phyloP scores from a whole-genome alignment of 2,797 vertebrate genomes.

The Salarias fasciatus region DNA sequence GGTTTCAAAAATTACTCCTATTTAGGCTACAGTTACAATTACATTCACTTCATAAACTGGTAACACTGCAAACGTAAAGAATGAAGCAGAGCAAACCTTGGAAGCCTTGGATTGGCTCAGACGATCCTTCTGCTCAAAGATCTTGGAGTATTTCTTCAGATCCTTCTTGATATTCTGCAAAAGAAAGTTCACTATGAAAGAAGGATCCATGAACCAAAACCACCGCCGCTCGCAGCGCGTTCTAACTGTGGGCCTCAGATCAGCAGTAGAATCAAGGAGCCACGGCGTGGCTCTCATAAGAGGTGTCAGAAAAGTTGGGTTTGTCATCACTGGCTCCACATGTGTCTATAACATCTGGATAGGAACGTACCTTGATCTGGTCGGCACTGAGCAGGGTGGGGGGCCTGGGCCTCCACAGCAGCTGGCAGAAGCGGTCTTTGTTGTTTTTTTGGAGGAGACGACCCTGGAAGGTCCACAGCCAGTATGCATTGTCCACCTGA shows the following conservation, averaged over 20 bases:
- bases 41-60: no score
- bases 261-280: conserved; percentile 54
- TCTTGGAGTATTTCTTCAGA: conserved; percentile 98
- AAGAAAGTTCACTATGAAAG: conserved; percentile 5
- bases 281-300: conserved; percentile 51
- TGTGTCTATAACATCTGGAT: background rate
- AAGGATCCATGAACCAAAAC: no score
- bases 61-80: no score
- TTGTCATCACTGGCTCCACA: conserved; percentile 49
- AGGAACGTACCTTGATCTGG: conserved; percentile 86
- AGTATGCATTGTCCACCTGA: conserved; percentile 98
- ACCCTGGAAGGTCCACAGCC: conserved; percentile 99
- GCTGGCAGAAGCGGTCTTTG: conserved; percentile 98
- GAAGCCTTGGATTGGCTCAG: conserved; percentile 98
- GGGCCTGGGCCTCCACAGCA: conserved; percentile 96
- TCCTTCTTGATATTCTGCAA: conserved; percentile 96
- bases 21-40: no score
- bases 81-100: conserved; percentile 86
- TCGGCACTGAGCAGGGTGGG: conserved; percentile 88
- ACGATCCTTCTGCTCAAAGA: conserved; percentile 99
- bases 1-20: no score
- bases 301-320: conserved; percentile 61
- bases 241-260: conserved; percentile 49
- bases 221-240: background rate
- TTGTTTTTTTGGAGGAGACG: conserved; percentile 98